phyloP scores from a whole-genome alignment of 92 coral and sea anemone species.

The Phenganax stokvisi region DNA sequence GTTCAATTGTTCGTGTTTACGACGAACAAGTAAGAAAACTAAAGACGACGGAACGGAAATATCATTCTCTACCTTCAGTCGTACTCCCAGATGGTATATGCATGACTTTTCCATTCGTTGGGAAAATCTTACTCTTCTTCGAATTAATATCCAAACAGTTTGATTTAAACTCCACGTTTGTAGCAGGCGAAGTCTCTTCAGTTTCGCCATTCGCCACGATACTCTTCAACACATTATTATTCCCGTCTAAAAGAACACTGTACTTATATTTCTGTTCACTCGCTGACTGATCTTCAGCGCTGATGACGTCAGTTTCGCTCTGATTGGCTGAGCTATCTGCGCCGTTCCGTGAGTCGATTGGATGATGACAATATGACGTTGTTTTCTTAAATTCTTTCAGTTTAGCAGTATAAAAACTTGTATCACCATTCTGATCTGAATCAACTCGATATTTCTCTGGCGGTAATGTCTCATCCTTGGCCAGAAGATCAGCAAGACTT shows the following conservation, averaged over 20 bases:
- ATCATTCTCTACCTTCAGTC: neutral
- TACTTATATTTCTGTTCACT: neutral
- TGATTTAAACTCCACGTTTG: neutral
- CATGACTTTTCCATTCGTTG: neutral
- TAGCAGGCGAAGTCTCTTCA: neutral
- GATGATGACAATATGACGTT: neutral
- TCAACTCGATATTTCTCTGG: neutral
- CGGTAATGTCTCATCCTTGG: constrained; percentile 9
- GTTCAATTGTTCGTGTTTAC: too few relatives aligned
- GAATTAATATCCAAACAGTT: neutral
- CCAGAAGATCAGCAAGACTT: constrained; percentile 20
- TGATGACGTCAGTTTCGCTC: neutral
- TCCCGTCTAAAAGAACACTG: too few relatives aligned
- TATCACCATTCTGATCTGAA: neutral
- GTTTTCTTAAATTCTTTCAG: constrained; percentile 28
- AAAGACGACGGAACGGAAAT: too few relatives aligned
- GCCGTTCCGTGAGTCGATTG: neutral
- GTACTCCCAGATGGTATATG: neutral
- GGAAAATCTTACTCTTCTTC: neutral
- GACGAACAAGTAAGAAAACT: too few relatives aligned
- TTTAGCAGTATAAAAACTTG: constrained; percentile 3
- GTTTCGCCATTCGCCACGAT: neutral
- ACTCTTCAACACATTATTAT: neutral
- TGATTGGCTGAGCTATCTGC: neutral
- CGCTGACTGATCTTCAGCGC: neutral